These are phyloP conservation scores for Talpa occidentalis DNA, from an alignment of 2,113 vertebrate species.

Conservation along the genomic window DNA sequence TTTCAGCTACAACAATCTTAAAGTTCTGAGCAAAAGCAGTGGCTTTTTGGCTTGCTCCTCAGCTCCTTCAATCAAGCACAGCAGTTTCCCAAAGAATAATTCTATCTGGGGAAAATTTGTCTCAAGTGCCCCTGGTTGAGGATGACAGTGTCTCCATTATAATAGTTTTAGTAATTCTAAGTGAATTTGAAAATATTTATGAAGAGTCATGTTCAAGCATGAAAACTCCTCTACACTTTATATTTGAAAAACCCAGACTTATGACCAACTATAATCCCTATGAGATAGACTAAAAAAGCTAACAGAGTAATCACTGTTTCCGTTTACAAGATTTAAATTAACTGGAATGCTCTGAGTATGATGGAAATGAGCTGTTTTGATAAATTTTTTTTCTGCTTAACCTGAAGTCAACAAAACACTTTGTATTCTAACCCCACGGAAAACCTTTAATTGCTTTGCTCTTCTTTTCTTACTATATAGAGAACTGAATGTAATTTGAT, in stretches of 20 bases:
- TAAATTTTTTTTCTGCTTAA: conserved; percentile 34
- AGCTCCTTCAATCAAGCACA: not conserved
- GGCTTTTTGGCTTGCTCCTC: not conserved
- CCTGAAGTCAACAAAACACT: conserved; percentile 18
- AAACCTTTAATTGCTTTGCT: not conserved
- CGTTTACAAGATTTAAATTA: conserved; percentile 16
- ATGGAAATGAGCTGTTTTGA: not conserved
- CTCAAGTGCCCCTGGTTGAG: not conserved
- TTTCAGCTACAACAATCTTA: not conserved
- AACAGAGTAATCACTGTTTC: not conserved
- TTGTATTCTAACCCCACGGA: not conserved
- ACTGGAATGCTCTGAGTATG: not conserved
- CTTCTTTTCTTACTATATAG: not conserved
- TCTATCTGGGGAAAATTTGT: not conserved
- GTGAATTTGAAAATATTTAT: not conserved
- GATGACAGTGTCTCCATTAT: not conserved
- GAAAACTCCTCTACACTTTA: not conserved
- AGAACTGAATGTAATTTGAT: not conserved
- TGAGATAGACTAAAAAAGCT: conserved; percentile 21
- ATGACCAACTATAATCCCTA: not conserved
- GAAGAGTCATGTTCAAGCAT: not conserved
- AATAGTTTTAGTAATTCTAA: not conserved
- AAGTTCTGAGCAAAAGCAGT: not conserved
- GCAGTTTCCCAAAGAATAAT: not conserved
- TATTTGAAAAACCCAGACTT: not conserved